Evolutionary conservation across 53 echinoderm and acorn worm species (phyloP), one percentile per base, ranked within the genome.

Genomic region (Patiria pectinifera): DNA sequence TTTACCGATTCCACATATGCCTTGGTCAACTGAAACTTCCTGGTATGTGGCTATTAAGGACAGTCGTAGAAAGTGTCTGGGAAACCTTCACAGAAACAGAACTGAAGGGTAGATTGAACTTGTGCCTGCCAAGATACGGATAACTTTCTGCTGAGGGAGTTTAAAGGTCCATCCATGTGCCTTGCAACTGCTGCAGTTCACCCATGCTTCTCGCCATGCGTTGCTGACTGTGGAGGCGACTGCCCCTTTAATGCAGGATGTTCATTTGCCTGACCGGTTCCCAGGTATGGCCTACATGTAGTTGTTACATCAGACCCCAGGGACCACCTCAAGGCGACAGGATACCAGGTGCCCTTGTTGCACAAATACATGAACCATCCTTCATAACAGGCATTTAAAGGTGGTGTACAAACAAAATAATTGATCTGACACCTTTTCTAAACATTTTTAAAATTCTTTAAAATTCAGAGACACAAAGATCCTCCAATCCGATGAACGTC

Each of bases 271-370:
- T 74, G 24, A 74, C 74, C 74, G 24, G 74, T 74, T 24, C 24
- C 74, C 74, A 74, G n/a, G 74, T 74, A 74, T 24, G 24, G 19
- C 74, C 74, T 66, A 66, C 66, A 66, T 66, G 66, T n/a, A 72
- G 72, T 72, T 2, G 72, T 74, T 23, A 74, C 74, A 18, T n/a
- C 74, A 74, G 74, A 74, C 24, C 11, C 79, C 79, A 46, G 79
- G 79, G 79, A 78, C 47, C 47, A 78, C 19, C 43, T 47, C 45
- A 78, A 78, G 79, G 79, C 5, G 46, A 78, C 79, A 47, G 79
- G 79, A 78, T 78, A 74, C 74, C 74, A 23, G 24, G 18, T 24
- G 74, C 74, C 70, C 24, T 74, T 74, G 9, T 24, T 22, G 74
- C 74, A 74, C 23, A 74, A 4, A 9, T 74, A 23, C 35, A 35